Base-by-base conservation (phyloP, 2,797 vertebrate genomes). In the Acrossocheilus fasciatus region DNA sequence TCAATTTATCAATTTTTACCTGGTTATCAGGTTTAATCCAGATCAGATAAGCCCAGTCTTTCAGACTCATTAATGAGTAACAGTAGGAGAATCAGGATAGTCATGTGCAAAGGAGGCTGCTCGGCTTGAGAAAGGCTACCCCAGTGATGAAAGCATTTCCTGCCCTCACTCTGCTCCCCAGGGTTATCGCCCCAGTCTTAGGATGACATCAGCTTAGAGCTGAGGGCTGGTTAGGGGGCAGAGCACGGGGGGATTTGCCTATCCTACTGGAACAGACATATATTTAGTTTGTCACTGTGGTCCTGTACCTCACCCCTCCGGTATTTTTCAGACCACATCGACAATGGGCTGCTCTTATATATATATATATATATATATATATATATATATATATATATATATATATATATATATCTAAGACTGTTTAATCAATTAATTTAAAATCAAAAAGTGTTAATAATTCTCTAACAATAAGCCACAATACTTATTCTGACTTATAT, bases 231-330 rank as follows among this genome's bases (percentile, higher is more conserved):
- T 77, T 87, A 59, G 4, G 11, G 85, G 88, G 90, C 86, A 64
- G 69, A 62, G 68, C 69, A 52, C 7, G 45, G 64, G 43, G 69
- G 68, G 23, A 47, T 73, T 86, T 86, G 76, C 23, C 41, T 34
- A 81, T 54, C 91, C 88, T 90, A 72, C 89, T 64, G 90, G 89
- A 94, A 93, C 87, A 88, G 91, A 93, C 86, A 83, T 88, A 90
- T 89, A 94, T 91, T 41, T 74, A 87, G 84, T 91, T 34, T 90
- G 93, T 92, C 93, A 93, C 36, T 9, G 30, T 84, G 88, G 91
- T 92, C 91, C 91, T 83, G 88, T 88, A 89, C 90, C 92, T 91
- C 34, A 47, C 69, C 57, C 57, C 82, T 85, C 52, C 52, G 3
- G 79, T 77, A 43, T 36, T 62, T 72, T 45, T 15, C 57, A 75